phyloP scores from a whole-genome alignment of 2,888 invertebrate genomes.

The Torymus aiolomorphi region DNA sequence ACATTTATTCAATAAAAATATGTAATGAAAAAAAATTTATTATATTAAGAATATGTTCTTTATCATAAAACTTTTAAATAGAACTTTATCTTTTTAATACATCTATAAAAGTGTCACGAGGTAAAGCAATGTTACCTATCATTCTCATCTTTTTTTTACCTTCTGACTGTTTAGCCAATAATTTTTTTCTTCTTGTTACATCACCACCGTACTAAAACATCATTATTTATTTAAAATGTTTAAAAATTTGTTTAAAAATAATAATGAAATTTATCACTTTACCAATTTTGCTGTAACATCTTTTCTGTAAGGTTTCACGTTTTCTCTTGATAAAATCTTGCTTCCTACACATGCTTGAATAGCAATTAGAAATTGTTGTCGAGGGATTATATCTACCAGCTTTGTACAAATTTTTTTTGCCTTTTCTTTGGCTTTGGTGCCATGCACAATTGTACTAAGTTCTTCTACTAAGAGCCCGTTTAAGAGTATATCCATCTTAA shows the following conservation, averaged over 20 bases:
- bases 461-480: slow-evolving; percentile 91
- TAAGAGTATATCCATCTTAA: slow-evolving; percentile 84
- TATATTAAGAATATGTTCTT: slow-evolving; percentile 34
- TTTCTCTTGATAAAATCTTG: slow-evolving; percentile 90
- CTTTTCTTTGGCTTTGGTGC: slow-evolving; percentile 80
- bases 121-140: slow-evolving; percentile 93
- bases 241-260: slow-evolving; percentile 17
- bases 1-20: slow-evolving; percentile 53
- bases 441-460: slow-evolving; percentile 88
- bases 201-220: slow-evolving; percentile 91
- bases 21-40: slow-evolving; percentile 39
- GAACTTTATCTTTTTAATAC: slow-evolving; percentile 82
- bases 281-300: slow-evolving; percentile 96
- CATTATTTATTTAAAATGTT: slow-evolving; percentile 32
- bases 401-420: slow-evolving; percentile 85
- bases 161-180: slow-evolving; percentile 91
- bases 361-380: slow-evolving; percentile 86
- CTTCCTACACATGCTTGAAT: slow-evolving; percentile 90
- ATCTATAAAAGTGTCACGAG: slow-evolving; percentile 95
- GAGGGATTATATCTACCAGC: slow-evolving; percentile 90
- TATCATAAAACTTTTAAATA: slow-evolving; percentile 11
- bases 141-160: slow-evolving; percentile 96
- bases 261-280: slow-evolving; percentile 70
- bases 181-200: slow-evolving; percentile 90
- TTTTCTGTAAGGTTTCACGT: slow-evolving; percentile 90